Conservation (phyloP, 2,888 invertebrate genomes). For the Dendrolimus houi region DNA sequence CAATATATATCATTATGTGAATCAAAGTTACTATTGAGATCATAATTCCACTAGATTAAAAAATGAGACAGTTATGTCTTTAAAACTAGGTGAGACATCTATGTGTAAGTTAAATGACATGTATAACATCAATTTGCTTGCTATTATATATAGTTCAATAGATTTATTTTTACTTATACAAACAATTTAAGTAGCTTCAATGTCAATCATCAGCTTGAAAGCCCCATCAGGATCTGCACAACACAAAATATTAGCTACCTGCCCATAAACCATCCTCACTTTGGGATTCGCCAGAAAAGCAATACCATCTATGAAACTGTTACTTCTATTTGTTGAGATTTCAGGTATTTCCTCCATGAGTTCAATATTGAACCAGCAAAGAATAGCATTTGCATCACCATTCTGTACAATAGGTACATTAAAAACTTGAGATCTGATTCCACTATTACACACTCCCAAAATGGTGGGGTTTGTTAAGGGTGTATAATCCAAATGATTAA, state of each 20-base stretch:
- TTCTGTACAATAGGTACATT: constrained; percentile 37
- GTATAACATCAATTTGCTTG: too few relatives aligned
- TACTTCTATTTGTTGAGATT: constrained; percentile 56
- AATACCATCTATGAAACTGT: constrained; percentile 61
- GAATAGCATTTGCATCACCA: constrained; percentile 65
- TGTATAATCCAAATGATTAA: constrained; percentile 49
- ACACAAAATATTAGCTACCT: constrained; percentile 35
- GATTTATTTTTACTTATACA: not conserved
- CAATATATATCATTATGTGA: too few relatives aligned
- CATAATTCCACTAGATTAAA: too few relatives aligned
- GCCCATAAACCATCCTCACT: constrained; percentile 31
- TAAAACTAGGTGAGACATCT: too few relatives aligned
- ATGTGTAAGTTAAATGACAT: too few relatives aligned
- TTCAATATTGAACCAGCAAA: constrained; percentile 75
- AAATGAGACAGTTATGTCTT: too few relatives aligned
- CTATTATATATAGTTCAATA: not conserved
- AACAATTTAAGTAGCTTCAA: constrained; percentile 2
- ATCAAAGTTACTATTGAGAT: too few relatives aligned
- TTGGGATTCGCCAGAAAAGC: constrained; percentile 58
- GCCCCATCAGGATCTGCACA: constrained; percentile 44
- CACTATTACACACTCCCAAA: constrained; percentile 30
- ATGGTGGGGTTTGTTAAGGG: constrained; percentile 43
- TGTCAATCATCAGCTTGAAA: constrained; percentile 43
- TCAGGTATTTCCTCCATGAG: constrained; percentile 44
- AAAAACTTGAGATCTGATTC: constrained; percentile 22